Conservation (phyloP, 2,797 vertebrate species). For the Rachycentron canadum region DNA sequence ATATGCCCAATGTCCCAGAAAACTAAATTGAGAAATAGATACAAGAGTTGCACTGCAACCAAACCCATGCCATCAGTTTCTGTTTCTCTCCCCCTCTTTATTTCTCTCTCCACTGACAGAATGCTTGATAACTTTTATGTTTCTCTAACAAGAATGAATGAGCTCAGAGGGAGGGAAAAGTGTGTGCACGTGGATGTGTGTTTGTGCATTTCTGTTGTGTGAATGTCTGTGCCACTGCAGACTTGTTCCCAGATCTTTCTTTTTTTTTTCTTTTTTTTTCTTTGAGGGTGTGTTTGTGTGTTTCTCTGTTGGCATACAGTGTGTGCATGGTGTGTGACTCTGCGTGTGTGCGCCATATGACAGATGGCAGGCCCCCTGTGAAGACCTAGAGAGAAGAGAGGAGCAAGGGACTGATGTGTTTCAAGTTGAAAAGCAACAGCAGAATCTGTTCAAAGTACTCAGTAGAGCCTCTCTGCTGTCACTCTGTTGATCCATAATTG, state of each 20-base stretch:
- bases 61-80: slow-evolving; percentile 43
- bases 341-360: slow-evolving; percentile 43
- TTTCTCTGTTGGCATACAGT: slow-evolving; percentile 17
- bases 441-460: slow-evolving; percentile 63
- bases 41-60: slow-evolving; percentile 42
- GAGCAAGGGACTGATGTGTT: slow-evolving; percentile 67
- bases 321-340: slow-evolving; percentile 32
- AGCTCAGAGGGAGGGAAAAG: slow-evolving; percentile 45
- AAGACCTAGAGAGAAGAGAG: slow-evolving; percentile 59
- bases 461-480: slow-evolving; percentile 63
- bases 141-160: slow-evolving; percentile 72
- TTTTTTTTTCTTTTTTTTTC: neutral
- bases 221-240: slow-evolving; percentile 22
- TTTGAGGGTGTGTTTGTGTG: slow-evolving; percentile 9
- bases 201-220: slow-evolving; percentile 19
- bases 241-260: slow-evolving; percentile 23
- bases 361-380: slow-evolving; percentile 73
- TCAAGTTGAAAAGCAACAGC: slow-evolving; percentile 72
- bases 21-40: slow-evolving; percentile 65
- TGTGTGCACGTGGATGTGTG: neutral
- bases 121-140: slow-evolving; percentile 67
- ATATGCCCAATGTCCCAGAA: slow-evolving; percentile 43
- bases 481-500: slow-evolving; percentile 73
- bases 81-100: slow-evolving; percentile 1
- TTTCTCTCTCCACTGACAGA: slow-evolving; percentile 43